Evolutionary conservation across 2,888 invertebrate species (phyloP).

Genomic region (Omphaloscelis lunosa): DNA sequence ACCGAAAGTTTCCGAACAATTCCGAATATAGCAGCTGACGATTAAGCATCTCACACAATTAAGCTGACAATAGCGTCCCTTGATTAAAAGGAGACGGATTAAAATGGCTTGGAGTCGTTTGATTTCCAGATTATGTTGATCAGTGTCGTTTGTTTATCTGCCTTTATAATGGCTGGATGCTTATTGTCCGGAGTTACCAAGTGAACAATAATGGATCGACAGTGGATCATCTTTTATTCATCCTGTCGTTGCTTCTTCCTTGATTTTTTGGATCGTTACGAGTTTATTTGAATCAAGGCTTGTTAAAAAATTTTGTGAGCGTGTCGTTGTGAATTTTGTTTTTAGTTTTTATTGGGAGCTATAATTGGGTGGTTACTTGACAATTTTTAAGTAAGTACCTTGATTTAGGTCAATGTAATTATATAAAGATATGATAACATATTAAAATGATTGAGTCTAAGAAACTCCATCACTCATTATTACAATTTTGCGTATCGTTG

Average conservation of each 20-base stretch:
- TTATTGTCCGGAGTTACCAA: slow-evolving; percentile 55
- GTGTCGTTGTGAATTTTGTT: slow-evolving; percentile 12
- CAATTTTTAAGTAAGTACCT: neutral
- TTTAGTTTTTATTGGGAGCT: slow-evolving; percentile 24
- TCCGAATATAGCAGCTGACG: slow-evolving; percentile 53
- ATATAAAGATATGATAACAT: neutral
- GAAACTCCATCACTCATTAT: slow-evolving; percentile 3
- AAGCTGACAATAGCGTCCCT: slow-evolving; percentile 72
- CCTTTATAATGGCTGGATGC: slow-evolving; percentile 21
- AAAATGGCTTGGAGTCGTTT: slow-evolving; percentile 68
- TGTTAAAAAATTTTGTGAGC: slow-evolving; percentile 48
- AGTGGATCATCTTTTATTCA: slow-evolving; percentile 63
- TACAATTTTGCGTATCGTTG: neutral
- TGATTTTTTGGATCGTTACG: slow-evolving; percentile 45
- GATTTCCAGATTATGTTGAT: slow-evolving; percentile 71
- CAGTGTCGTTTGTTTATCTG: slow-evolving; percentile 58
- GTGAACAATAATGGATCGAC: slow-evolving; percentile 66
- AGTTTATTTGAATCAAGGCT: slow-evolving; percentile 39
- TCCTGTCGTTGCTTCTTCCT: slow-evolving; percentile 31
- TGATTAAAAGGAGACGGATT: slow-evolving; percentile 74
- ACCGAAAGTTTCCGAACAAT: slow-evolving; percentile 64
- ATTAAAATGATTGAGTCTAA: neutral
- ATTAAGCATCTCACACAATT: slow-evolving; percentile 71
- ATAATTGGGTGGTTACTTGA: slow-evolving; percentile 45
- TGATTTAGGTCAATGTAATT: neutral